Evolutionary conservation across 2,888 invertebrate genomes (phyloP).

Genomic region (Zaprionus bogoriensis): DNA sequence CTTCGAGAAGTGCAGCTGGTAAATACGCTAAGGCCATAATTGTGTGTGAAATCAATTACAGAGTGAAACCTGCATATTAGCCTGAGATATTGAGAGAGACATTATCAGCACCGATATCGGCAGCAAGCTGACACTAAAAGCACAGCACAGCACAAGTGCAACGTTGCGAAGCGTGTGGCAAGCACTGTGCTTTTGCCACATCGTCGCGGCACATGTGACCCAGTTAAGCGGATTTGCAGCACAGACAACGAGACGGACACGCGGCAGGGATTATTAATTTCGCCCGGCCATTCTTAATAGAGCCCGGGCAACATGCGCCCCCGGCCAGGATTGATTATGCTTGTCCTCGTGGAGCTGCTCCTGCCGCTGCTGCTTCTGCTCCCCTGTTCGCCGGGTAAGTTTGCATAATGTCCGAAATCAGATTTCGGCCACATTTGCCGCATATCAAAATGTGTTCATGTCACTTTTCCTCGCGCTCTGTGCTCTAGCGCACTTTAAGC

Average conservation of each 20-base stretch:
- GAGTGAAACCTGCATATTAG: slow-evolving; percentile 15
- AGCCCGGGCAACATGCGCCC: slow-evolving; percentile 50
- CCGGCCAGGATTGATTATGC: slow-evolving; percentile 45
- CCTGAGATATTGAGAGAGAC: not conserved
- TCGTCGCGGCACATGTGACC: slow-evolving; percentile 64
- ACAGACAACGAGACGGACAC: slow-evolving; percentile 8
- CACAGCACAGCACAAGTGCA: slow-evolving; percentile 38
- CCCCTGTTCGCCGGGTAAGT: slow-evolving; percentile 62
- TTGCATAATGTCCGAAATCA: slow-evolving; percentile 17
- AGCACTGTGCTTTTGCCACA: slow-evolving; percentile 20
- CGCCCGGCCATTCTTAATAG: slow-evolving; percentile 56
- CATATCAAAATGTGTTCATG: slow-evolving; percentile 34
- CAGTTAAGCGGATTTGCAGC: slow-evolving; percentile 58
- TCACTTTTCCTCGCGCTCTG: slow-evolving; percentile 5
- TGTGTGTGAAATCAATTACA: slow-evolving; percentile 30
- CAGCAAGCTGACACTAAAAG: not conserved
- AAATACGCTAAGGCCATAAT: slow-evolving; percentile 49
- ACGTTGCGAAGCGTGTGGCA: slow-evolving; percentile 27
- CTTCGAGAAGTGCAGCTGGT: slow-evolving; percentile 11
- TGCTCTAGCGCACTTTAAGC: too few relatives aligned
- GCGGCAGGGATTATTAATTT: slow-evolving; percentile 67
- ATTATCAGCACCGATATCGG: not conserved
- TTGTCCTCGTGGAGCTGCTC: slow-evolving; percentile 9
- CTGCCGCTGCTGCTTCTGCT: slow-evolving; percentile 24
- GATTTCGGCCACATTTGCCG: slow-evolving; percentile 13